A percentile compares a stretch with the other conserved stretches of the same genome.
phyloP scores from a whole-genome alignment of 2,113 vertebrate species.

The Acanthisitta chloris region DNA sequence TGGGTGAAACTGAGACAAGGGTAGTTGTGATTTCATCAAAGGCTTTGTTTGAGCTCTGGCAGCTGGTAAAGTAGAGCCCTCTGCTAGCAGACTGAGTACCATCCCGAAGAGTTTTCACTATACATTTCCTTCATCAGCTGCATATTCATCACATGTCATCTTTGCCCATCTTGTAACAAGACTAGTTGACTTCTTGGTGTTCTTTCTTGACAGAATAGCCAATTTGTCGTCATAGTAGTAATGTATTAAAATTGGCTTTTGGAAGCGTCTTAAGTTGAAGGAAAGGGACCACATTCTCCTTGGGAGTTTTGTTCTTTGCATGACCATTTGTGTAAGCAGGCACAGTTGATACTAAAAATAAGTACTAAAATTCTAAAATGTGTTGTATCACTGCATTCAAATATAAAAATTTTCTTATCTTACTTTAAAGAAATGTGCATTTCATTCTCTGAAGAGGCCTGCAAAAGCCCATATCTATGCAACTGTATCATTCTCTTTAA shows the following conservation, averaged over 20 bases:
- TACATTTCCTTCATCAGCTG: conserved; percentile 63
- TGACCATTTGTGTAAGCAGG: neutral
- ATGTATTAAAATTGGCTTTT: conserved; percentile 33
- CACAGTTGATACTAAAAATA: neutral
- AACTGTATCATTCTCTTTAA: neutral
- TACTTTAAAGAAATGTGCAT: neutral
- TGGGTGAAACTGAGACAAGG: conserved; percentile 43
- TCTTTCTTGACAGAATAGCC: conserved; percentile 64
- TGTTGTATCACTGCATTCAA: neutral
- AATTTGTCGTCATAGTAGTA: conserved; percentile 59
- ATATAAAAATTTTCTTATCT: neutral
- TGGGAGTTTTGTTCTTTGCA: neutral
- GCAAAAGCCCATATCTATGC: neutral
- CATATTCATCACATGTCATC: conserved; percentile 53
- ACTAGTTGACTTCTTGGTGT: conserved; percentile 33
- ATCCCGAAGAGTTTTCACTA: conserved; percentile 28
- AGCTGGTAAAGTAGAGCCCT: conserved; percentile 49
- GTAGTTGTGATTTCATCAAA: conserved; percentile 61
- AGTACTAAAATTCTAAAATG: neutral
- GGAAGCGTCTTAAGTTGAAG: conserved; percentile 2
- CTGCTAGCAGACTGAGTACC: conserved; percentile 24
- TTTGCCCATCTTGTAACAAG: conserved; percentile 59
- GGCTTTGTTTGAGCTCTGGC: conserved; percentile 67
- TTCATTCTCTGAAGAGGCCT: neutral
- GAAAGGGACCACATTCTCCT: neutral